A percentile compares a stretch with the other conserved stretches of the same genome.
Conservation (phyloP, 2,113 vertebrate genomes). For the Corydoras maculifer region DNA sequence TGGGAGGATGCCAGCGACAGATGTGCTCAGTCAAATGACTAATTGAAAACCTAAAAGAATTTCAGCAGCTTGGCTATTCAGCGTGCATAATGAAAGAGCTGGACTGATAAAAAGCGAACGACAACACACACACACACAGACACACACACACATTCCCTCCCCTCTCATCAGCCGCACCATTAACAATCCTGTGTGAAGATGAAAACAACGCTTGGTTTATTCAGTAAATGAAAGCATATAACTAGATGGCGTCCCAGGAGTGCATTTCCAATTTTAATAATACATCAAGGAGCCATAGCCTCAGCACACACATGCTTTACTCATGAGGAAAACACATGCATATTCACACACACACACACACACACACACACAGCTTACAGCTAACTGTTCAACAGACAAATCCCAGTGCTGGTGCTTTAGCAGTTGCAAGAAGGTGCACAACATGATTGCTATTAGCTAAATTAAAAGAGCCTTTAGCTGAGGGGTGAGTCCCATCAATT, state of each 20-base stretch:
- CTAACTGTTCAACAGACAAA: slow-evolving; percentile 43
- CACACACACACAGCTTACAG: slow-evolving; percentile 11
- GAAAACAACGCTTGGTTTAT: slow-evolving; percentile 99
- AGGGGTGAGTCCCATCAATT: slow-evolving; percentile 67
- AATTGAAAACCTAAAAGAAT: slow-evolving; percentile 99
- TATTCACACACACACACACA: slow-evolving; percentile 38
- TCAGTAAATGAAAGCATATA: slow-evolving; percentile 99
- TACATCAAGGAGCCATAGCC: slow-evolving; percentile 95
- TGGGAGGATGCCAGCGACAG: slow-evolving; percentile 91
- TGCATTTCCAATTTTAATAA: slow-evolving; percentile 99
- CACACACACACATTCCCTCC: slow-evolving; percentile 68
- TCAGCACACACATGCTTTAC: slow-evolving; percentile 76
- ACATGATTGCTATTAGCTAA: slow-evolving; percentile 99
- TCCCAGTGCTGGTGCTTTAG: slow-evolving; percentile 70
- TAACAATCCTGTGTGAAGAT: slow-evolving; percentile 99
- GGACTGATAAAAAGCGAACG: slow-evolving; percentile 76
- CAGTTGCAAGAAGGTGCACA: slow-evolving; percentile 97
- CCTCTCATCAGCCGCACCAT: slow-evolving; percentile 96
- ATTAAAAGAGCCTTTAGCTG: slow-evolving; percentile 94
- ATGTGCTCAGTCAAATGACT: slow-evolving; percentile 99
- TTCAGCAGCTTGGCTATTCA: slow-evolving; percentile 96
- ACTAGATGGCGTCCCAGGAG: slow-evolving; percentile 96
- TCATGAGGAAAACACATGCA: slow-evolving; percentile 85
- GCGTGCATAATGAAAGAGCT: slow-evolving; percentile 94
- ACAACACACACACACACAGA: slow-evolving; percentile 46